phyloP scores from a whole-genome alignment of 2,113 vertebrate species.

The Pavo muticus region DNA sequence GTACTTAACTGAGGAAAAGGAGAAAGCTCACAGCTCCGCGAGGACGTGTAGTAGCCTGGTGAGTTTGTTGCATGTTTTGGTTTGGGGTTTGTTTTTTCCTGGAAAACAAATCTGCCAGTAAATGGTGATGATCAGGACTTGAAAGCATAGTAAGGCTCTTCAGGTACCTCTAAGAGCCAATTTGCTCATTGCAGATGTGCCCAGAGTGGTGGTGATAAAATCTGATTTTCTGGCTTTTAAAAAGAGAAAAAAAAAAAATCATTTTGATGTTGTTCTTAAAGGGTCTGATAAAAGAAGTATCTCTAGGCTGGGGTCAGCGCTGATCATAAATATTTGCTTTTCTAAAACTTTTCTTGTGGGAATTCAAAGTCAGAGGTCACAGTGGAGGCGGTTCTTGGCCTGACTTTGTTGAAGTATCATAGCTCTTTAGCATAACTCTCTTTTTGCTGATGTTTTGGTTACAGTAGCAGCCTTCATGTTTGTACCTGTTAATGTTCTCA shows the following conservation, averaged over 20 bases:
- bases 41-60: neutral
- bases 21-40: too few species aligned
- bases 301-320: neutral
- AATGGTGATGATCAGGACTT: neutral
- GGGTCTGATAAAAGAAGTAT: fast-evolving
- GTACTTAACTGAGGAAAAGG: fast-evolving
- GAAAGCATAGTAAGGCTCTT: neutral
- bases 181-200: neutral
- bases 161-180: fast-evolving
- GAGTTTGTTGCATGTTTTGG: fast-evolving
- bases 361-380: neutral
- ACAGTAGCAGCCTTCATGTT: neutral
- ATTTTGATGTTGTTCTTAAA: neutral
- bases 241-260: too few species aligned
- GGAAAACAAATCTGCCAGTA: fast-evolving
- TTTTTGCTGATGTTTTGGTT: neutral
- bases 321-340: neutral
- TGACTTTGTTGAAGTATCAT: neutral
- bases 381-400: neutral
- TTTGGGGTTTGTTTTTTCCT: neutral
- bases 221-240: neutral
- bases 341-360: fast-evolving
- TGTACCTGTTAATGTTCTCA: fast-evolving
- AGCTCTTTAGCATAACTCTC: neutral
- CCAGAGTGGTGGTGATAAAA: neutral